Percentiles rank a stretch among this genome's conserved stretches.
phyloP scores from a whole-genome alignment of 2,797 vertebrate species.

The Danio choprae region DNA sequence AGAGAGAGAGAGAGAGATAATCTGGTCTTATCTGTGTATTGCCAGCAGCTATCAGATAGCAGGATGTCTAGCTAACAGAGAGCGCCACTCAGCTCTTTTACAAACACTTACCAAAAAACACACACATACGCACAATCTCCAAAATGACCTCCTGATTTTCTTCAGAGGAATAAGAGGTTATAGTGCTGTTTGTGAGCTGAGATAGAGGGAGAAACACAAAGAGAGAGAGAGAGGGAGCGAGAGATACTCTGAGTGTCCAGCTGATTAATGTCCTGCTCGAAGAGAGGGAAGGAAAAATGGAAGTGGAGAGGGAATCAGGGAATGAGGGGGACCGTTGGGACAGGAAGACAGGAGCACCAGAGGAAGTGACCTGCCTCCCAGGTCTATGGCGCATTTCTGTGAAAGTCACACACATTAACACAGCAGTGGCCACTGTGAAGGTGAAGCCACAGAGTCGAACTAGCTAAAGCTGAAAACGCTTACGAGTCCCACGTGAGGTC shows the following conservation, averaged over 20 bases:
- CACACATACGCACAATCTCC: conserved; percentile 4
- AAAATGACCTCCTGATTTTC: conserved; percentile 34
- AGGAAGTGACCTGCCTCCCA: conserved; percentile 49
- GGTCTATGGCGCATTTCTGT: conserved; percentile 33
- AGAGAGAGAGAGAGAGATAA: conserved; percentile 17
- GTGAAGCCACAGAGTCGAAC: conserved; percentile 39
- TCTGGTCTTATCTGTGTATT: conserved; percentile 47
- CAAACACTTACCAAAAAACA: conserved; percentile 40
- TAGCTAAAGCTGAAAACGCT: conserved; percentile 38
- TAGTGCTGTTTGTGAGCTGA: conserved; percentile 34
- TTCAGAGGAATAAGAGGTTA: conserved; percentile 6
- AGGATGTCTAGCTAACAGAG: conserved; percentile 42
- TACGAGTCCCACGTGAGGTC: conserved; percentile 35
- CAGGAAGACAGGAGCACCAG: conserved; percentile 28
- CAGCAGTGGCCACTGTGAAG: conserved; percentile 47
- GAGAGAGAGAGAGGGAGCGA: neutral
- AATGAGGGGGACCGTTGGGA: conserved; percentile 27
- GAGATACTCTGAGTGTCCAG: conserved; percentile 17
- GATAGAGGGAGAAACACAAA: conserved; percentile 14
- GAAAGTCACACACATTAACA: conserved; percentile 55
- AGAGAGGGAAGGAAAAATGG: conserved; percentile 40
- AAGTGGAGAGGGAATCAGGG: conserved; percentile 17
- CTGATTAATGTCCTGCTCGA: conserved; percentile 52
- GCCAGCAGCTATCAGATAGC: conserved; percentile 49
- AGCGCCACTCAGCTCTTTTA: conserved; percentile 49